These are phyloP conservation scores for Struthidea cinerea DNA, from an alignment of 2,113 vertebrate genomes.

Conservation along the genomic window DNA sequence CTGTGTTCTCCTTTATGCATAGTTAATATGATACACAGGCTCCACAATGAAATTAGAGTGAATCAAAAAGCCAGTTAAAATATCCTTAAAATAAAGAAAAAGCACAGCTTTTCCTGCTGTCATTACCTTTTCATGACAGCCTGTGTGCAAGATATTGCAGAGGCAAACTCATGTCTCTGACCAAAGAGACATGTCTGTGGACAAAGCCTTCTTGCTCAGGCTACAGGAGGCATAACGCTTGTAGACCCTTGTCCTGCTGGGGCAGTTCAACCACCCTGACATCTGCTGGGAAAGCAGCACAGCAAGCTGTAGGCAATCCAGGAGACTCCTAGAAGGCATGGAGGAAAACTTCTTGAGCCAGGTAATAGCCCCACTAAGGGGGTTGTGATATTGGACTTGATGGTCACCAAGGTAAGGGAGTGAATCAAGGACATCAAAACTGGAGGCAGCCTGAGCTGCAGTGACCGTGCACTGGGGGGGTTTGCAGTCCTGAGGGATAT, in stretches of 20 bases:
- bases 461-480: too few species aligned
- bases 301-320: neutral
- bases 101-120: neutral
- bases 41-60: neutral
- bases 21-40: neutral
- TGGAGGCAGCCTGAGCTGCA: neutral
- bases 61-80: neutral
- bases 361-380: too few species aligned
- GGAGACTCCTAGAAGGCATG: neutral
- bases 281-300: neutral
- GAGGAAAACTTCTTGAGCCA: neutral
- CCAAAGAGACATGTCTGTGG: rapidly evolving
- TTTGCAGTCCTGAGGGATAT: neutral
- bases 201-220: neutral
- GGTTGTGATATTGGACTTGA: neutral
- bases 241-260: neutral
- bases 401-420: neutral
- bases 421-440: too few species aligned
- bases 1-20: neutral
- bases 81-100: neutral
- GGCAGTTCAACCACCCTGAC: neutral
- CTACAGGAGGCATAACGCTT: neutral
- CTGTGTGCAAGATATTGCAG: neutral
- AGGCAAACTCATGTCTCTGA: neutral
- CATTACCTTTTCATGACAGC: neutral